Base-by-base conservation (phyloP, 2,888 invertebrate species). In the Zygothrica quintamaculata region DNA sequence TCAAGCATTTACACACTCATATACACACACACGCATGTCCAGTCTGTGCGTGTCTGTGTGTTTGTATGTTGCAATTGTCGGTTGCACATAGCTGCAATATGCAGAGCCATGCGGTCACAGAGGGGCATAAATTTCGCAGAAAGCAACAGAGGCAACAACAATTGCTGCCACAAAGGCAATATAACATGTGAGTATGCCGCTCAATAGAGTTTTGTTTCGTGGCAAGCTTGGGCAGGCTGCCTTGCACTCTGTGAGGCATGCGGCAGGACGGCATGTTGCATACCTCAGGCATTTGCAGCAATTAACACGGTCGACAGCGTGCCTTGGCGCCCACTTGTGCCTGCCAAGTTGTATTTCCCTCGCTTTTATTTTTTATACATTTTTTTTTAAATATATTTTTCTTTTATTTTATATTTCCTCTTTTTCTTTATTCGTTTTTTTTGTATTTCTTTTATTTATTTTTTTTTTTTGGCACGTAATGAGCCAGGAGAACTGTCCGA, bases 261-360 rank as follows among this genome's bases (percentile, higher is more conserved):
- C 6, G 37, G 16, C 42, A 40, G 53, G 40, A n/a, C 46, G 60
- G 66, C 58, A 40, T 65, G 61, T 60, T 73, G 79, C 86, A 77
- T 87, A 57, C 84, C 87, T 65, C 65, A 50, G 81, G 82, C 87
- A 87, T 80, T 88, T 84, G 81, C 81, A 55, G 82, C 87, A 82
- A 82, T 82, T 82, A 82, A 82, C 82, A 82, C 82, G 81, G 84
- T 77, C 84, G 62, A 73, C 74, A 65, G 78, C 87, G 79, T 79
- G 79, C 69, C 81, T 86, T 79, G 87, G 84, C 88, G 87, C 84
- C 81, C 88, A 81, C 84, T 86, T 82, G 59, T 40, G 58, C 59
- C 66, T 56, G 77, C 52, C 80, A 62, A 72, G 43, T 58, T 48
- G 46, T 77, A 25, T 53, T 36, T 29, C 29, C 29, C 29, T n/a